phyloP scores from a whole-genome alignment of 1,140 invertebrate genomes.

The Drosophila busckii region DNA sequence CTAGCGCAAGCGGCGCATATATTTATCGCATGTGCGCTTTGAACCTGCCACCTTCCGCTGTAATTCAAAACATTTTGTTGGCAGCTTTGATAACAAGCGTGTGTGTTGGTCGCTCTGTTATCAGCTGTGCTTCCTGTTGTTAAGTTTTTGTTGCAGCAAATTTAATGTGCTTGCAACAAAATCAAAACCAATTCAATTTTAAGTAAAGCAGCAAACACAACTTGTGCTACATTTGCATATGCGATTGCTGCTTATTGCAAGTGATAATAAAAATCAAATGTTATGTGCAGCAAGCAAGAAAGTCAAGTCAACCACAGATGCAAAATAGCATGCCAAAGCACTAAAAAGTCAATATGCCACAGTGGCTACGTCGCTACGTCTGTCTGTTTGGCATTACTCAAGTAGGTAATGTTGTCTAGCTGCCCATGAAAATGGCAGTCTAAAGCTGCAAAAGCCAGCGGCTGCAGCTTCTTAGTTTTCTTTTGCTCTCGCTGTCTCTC shows the following conservation, averaged over 20 bases:
- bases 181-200: constrained; percentile 57
- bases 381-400: constrained; percentile 42
- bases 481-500: constrained; percentile 18
- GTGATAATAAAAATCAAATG: constrained; percentile 68
- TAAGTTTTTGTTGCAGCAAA: constrained; percentile 49
- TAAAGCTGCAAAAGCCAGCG: constrained; percentile 3
- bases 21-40: constrained; percentile 39
- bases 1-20: constrained; percentile 14
- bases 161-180: constrained; percentile 37
- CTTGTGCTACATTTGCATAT: constrained; percentile 2
- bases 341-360: constrained; percentile 39
- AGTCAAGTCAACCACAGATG: constrained; percentile 1
- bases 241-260: constrained; percentile 41
- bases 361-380: too few relatives aligned
- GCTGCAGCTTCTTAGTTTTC: constrained; percentile 40
- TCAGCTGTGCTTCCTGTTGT: constrained; percentile 71
- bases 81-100: constrained; percentile 48
- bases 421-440: constrained; percentile 25
- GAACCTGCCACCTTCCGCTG: constrained; percentile 65
- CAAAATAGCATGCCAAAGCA: too few relatives aligned
- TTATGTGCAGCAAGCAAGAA: constrained; percentile 37
- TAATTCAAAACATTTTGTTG: constrained; percentile 66
- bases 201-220: not conserved
- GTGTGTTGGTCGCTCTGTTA: constrained; percentile 38
- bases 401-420: constrained; percentile 37